Evolutionary conservation across 2,113 vertebrate species (phyloP).

Genomic region (Puma concolor): DNA sequence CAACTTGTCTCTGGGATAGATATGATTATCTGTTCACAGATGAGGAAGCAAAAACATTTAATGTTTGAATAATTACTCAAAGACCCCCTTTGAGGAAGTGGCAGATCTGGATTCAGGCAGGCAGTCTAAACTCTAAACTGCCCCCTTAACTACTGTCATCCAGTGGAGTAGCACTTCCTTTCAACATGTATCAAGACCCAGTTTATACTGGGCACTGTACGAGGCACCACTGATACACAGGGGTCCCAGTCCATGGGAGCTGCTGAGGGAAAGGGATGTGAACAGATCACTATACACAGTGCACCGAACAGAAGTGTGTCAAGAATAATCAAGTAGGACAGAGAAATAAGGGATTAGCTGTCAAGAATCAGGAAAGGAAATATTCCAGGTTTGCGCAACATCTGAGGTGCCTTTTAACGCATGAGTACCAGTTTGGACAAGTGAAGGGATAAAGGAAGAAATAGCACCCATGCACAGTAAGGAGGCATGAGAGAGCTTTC

Average conservation of each 20-base stretch:
- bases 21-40: not conserved
- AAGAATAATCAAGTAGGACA: not conserved
- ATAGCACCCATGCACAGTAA: not conserved
- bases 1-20: no score
- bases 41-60: not conserved
- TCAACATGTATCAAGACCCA: not conserved
- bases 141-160: not conserved
- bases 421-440: not conserved
- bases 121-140: not conserved
- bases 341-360: not conserved
- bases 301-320: not conserved
- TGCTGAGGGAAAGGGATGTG: not conserved
- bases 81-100: not conserved
- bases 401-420: not conserved
- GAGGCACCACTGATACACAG: not conserved
- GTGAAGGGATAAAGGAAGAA: not conserved
- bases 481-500: not conserved
- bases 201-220: no score
- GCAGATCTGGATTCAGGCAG: not conserved
- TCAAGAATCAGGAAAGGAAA: not conserved
- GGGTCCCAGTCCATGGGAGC: not conserved
- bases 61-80: not conserved
- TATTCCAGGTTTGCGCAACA: not conserved
- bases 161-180: not conserved
- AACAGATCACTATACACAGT: fast-evolving